These are phyloP conservation scores for Drosophila yakuba DNA, from an alignment of 1,140 invertebrate genomes.

Conservation along the genomic window DNA sequence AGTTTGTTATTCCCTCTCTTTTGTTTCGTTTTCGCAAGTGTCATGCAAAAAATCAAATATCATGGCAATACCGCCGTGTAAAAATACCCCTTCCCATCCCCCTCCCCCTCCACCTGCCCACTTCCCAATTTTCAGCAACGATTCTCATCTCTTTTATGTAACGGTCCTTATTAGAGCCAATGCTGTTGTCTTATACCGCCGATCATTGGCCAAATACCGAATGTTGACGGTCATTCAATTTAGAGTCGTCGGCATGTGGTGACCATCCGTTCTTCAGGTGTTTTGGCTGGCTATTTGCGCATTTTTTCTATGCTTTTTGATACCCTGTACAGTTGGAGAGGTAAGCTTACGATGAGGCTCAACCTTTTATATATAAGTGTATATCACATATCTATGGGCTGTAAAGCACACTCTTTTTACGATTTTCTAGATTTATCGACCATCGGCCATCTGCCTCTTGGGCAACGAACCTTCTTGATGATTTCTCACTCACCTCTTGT, in stretches of 20 bases:
- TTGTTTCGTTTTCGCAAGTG: constrained; percentile 31
- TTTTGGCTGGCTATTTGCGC: neutral
- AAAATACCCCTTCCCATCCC: neutral
- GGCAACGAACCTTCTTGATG: constrained; percentile 12
- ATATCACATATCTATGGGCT: no score
- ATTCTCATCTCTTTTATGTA: constrained; percentile 50
- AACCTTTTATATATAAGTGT: no score
- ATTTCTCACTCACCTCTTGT: constrained; percentile 35
- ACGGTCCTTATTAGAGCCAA: constrained; percentile 64
- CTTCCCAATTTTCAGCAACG: neutral
- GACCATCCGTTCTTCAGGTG: constrained; percentile 30
- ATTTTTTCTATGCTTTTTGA: neutral
- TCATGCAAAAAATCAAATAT: constrained; percentile 48
- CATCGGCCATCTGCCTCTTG: no score
- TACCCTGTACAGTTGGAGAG: neutral
- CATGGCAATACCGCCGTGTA: constrained; percentile 23
- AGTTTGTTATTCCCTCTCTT: constrained; percentile 23
- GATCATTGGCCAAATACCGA: constrained; percentile 18
- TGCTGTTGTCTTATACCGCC: constrained; percentile 32
- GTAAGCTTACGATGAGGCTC: no score
- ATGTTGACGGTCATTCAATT: constrained; percentile 37
- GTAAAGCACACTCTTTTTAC: no score
- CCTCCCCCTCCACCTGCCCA: neutral
- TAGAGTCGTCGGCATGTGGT: constrained; percentile 11
- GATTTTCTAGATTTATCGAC: no score